A percentile compares a stretch with the other conserved stretches of the same genome.
phyloP scores from a whole-genome alignment of 2,797 vertebrate genomes.

The Chiroxiphia lanceolata region DNA sequence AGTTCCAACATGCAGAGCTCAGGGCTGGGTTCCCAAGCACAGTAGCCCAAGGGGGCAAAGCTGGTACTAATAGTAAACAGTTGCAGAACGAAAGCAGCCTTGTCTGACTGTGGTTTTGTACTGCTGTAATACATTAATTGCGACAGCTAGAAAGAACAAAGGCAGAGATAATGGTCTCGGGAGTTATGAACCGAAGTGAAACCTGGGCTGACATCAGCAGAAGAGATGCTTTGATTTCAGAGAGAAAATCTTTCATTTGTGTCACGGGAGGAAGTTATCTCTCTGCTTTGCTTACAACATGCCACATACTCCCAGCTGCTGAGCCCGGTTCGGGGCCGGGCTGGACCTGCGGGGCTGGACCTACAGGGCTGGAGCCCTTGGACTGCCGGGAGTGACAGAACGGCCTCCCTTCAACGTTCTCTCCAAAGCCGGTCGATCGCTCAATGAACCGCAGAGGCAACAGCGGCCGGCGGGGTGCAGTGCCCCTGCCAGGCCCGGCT shows the following conservation, averaged over 20 bases:
- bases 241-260: background rate
- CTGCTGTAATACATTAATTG: constrained; percentile 3
- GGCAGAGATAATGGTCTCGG: background rate
- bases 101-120: background rate
- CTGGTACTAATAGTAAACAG: background rate
- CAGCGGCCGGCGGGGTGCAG: background rate
- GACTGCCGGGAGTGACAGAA: background rate
- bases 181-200: background rate
- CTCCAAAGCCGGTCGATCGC: rapidly evolving
- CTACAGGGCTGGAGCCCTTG: background rate
- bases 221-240: background rate
- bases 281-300: background rate
- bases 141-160: background rate
- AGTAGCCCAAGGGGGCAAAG: background rate
- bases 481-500: background rate
- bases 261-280: background rate
- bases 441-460: rapidly evolving
- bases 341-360: background rate
- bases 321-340: background rate
- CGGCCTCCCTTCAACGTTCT: rapidly evolving
- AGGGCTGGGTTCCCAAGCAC: background rate
- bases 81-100: background rate
- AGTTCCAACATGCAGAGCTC: background rate
- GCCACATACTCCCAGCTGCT: background rate
- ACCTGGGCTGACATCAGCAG: background rate